Evolutionary conservation across 2,113 vertebrate genomes (phyloP).

Genomic region (Microtus pennsylvanicus): DNA sequence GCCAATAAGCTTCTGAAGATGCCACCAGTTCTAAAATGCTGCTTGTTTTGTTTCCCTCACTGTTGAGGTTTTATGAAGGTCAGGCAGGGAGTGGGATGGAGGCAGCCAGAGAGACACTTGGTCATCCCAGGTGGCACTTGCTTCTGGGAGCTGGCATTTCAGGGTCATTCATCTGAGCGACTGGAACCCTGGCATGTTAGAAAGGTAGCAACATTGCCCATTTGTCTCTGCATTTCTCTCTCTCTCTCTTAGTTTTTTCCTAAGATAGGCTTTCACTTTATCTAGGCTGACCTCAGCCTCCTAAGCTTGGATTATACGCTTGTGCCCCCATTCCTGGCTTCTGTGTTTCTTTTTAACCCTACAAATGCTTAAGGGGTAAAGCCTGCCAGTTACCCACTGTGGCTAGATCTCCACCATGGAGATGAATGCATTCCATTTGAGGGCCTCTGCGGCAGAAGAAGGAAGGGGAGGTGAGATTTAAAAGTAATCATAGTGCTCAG

Average conservation of each 20-base stretch:
- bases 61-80: background rate
- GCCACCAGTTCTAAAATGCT: background rate
- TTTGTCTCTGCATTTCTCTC: background rate
- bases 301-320: background rate
- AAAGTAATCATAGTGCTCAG: background rate
- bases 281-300: background rate
- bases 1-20: background rate
- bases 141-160: background rate
- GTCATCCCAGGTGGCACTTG: background rate
- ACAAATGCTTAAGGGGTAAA: background rate
- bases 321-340: background rate
- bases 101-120: background rate
- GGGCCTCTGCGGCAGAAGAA: background rate
- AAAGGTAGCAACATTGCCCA: background rate
- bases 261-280: background rate
- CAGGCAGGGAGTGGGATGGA: background rate
- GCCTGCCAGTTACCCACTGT: background rate
- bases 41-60: conserved; percentile 16
- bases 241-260: background rate
- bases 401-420: background rate
- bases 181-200: background rate
- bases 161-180: background rate
- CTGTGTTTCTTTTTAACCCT: background rate
- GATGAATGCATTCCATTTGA: background rate
- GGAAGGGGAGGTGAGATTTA: background rate